phyloP scores from a whole-genome alignment of 2,888 invertebrate species.

The Merodon equestris region DNA sequence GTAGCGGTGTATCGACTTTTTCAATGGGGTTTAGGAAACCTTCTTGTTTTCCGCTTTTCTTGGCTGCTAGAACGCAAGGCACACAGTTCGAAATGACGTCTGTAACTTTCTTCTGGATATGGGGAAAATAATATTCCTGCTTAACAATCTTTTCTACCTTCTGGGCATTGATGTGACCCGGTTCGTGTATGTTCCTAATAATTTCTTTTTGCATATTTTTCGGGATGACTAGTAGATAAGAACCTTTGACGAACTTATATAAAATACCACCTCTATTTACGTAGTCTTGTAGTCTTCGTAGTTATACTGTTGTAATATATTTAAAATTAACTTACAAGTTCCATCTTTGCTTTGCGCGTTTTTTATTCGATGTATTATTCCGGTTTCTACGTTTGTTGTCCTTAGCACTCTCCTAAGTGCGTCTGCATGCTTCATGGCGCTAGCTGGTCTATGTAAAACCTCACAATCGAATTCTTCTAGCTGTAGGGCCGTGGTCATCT shows the following conservation, averaged over 20 bases:
- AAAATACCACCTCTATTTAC: constrained; percentile 17
- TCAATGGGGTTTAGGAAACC: too few relatives aligned
- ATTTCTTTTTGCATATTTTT: constrained; percentile 33
- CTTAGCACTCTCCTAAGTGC: constrained; percentile 32
- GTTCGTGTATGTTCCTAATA: constrained; percentile 2
- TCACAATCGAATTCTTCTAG: constrained; percentile 24
- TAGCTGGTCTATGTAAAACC: constrained; percentile 41
- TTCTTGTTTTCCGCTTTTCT: constrained; percentile 72
- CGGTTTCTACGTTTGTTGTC: constrained; percentile 6
- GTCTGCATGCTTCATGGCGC: constrained; percentile 41
- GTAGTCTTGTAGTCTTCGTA: constrained; percentile 33
- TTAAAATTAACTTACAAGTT: constrained; percentile 23
- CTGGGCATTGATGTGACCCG: constrained; percentile 28
- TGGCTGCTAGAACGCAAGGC: constrained; percentile 31
- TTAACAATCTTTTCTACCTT: not conserved
- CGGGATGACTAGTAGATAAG: constrained; percentile 28
- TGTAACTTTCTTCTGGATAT: not conserved
- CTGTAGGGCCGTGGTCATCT: constrained; percentile 70
- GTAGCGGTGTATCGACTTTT: constrained; percentile 71
- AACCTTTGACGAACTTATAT: constrained; percentile 46
- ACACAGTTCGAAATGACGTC: constrained; percentile 27
- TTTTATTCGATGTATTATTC: constrained; percentile 19
- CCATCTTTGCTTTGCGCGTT: constrained; percentile 44
- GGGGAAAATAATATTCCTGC: constrained; percentile 3
- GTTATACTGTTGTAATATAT: constrained; percentile 12